These are phyloP conservation scores for Laupala kohalensis DNA, from an alignment of 1,140 invertebrate species.

Conservation along the genomic window DNA sequence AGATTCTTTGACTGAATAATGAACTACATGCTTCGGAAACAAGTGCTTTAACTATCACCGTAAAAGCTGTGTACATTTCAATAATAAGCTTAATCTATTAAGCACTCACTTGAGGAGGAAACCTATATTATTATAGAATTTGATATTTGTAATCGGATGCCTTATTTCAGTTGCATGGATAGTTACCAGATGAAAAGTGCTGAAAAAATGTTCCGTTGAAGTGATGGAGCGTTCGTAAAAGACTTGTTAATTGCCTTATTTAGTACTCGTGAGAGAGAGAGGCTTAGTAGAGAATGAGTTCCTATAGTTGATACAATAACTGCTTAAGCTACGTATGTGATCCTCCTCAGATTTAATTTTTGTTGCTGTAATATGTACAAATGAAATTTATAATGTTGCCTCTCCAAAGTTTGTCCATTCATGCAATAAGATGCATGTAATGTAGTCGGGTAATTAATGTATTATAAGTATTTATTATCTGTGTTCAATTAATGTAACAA, in stretches of 20 bases:
- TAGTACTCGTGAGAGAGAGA: neutral
- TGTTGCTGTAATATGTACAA: neutral
- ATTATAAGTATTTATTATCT: too few relatives aligned
- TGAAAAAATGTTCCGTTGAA: neutral
- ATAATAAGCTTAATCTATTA: too few relatives aligned
- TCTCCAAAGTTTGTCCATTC: neutral
- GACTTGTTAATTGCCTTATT: neutral
- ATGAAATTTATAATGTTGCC: neutral
- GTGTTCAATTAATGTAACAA: too few relatives aligned
- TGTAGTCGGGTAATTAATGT: too few relatives aligned
- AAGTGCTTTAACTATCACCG: too few relatives aligned
- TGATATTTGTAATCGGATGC: neutral
- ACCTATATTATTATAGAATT: neutral
- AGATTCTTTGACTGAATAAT: too few relatives aligned
- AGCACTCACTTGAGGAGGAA: neutral
- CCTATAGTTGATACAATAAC: neutral
- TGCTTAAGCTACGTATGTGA: neutral
- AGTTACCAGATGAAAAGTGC: neutral
- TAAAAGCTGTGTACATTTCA: too few relatives aligned
- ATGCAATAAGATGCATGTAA: too few relatives aligned
- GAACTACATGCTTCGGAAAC: too few relatives aligned
- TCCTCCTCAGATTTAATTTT: neutral
- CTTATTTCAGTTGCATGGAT: neutral
- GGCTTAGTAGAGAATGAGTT: neutral
- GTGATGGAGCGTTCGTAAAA: neutral